Conservation (phyloP, 2,797 vertebrate species). For the Pseudochirops corinnae region DNA sequence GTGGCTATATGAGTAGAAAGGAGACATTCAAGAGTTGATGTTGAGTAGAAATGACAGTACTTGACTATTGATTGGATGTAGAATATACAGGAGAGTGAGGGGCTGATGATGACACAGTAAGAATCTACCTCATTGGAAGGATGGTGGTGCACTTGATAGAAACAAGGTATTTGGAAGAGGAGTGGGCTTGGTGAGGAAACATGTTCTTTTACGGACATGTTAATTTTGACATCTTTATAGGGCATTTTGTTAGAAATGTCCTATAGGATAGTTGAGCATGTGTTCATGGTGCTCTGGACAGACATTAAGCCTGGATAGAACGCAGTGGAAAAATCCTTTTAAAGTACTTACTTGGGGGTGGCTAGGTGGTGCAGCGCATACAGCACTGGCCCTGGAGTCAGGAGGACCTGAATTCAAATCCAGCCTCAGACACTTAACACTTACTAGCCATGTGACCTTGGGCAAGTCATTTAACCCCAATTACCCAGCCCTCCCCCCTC, state of each 20-base stretch:
- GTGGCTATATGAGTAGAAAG: not conserved
- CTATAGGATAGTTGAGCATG: not conserved
- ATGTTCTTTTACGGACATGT: not conserved
- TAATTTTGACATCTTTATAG: not conserved
- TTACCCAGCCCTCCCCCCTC: no score
- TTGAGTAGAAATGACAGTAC: not conserved
- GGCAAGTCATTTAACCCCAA: no score
- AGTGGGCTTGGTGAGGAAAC: not conserved
- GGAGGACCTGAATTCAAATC: no score
- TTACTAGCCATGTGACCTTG: no score
- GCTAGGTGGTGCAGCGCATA: no score
- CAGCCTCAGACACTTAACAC: no score
- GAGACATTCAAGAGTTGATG: not conserved
- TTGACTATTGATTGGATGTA: not conserved
- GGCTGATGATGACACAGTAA: not conserved
- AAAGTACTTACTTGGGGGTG: not conserved
- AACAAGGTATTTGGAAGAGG: not conserved
- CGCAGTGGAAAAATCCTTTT: not conserved
- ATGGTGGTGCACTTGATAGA: not conserved
- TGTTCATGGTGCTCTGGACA: not conserved
- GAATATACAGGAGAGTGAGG: not conserved
- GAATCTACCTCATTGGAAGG: not conserved
- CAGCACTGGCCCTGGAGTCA: no score
- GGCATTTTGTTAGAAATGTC: not conserved
- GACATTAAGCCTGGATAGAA: not conserved